Evolutionary conservation across 2,888 invertebrate species (phyloP).

Genomic region (Mongoloraphidia duomilia): DNA sequence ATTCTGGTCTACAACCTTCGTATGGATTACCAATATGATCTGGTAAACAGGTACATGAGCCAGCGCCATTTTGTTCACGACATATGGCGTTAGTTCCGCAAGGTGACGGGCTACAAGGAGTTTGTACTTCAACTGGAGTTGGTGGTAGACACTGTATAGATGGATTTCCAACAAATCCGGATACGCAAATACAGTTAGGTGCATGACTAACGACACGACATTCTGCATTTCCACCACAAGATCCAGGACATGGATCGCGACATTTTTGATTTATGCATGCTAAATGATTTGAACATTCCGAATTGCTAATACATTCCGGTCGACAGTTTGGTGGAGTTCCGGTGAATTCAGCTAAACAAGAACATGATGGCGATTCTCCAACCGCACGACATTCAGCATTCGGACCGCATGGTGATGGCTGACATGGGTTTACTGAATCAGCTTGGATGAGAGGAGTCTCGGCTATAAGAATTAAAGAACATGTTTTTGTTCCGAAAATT

Average conservation of each 20-base stretch:
- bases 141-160: conserved; percentile 46
- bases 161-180: conserved; percentile 61
- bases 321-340: conserved; percentile 63
- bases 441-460: conserved; percentile 31
- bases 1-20: conserved; percentile 53
- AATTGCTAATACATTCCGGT: conserved; percentile 66
- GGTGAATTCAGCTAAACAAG: conserved; percentile 49
- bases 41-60: conserved; percentile 40
- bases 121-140: conserved; percentile 25
- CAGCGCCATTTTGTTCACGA: conserved; percentile 34
- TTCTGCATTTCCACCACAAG: conserved; percentile 57
- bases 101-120: conserved; percentile 44
- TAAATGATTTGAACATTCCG: conserved; percentile 51
- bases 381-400: conserved; percentile 55
- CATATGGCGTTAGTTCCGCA: conserved; percentile 55
- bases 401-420: conserved; percentile 69
- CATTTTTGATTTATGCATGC: conserved; percentile 69
- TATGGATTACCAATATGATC: conserved; percentile 56
- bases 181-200: conserved; percentile 51
- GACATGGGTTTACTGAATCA: conserved; percentile 47
- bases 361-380: conserved; percentile 56
- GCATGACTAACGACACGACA: conserved; percentile 65
- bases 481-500: too few species aligned
- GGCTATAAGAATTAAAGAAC: conserved; percentile 22
- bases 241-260: conserved; percentile 53